A percentile compares a stretch with the other conserved stretches of the same genome.
Evolutionary conservation across 2,888 invertebrate species (phyloP).

Genomic region (Boloria selene): DNA sequence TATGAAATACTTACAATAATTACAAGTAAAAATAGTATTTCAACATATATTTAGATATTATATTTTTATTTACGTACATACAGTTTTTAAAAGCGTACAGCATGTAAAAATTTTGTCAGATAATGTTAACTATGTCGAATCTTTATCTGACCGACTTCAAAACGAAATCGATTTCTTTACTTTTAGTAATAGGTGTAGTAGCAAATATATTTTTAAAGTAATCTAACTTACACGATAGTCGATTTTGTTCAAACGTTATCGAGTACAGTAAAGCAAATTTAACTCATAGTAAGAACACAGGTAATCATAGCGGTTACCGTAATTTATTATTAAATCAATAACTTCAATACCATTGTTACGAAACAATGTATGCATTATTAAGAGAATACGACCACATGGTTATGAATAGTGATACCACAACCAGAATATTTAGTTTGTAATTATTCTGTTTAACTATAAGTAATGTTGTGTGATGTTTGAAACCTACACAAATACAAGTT

Average conservation of each 20-base stretch:
- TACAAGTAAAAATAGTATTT: too few species aligned
- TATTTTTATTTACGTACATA: too few species aligned
- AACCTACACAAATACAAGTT: too few species aligned
- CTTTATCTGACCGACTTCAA: too few species aligned
- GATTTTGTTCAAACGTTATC: not conserved
- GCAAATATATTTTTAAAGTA: too few species aligned
- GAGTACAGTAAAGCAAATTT: not conserved
- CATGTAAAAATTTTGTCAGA: too few species aligned
- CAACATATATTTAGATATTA: too few species aligned
- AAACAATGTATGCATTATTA: conserved; percentile 17
- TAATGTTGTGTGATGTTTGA: not conserved
- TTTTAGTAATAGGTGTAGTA: too few species aligned
- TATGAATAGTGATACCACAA: conserved; percentile 6
- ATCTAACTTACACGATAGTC: not conserved
- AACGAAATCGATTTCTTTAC: too few species aligned
- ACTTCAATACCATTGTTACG: conserved; percentile 16
- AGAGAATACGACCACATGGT: conserved; percentile 20
- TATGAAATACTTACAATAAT: too few species aligned
- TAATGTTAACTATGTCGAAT: too few species aligned
- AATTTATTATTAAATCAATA: conserved; percentile 25
- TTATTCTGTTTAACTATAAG: not conserved
- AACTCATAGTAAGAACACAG: not conserved
- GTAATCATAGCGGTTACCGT: conserved; percentile 14
- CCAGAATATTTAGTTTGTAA: not conserved
- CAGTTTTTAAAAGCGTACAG: too few species aligned